Conservation (phyloP, 2,797 vertebrate genomes). For the Hemitrygon akajei region DNA sequence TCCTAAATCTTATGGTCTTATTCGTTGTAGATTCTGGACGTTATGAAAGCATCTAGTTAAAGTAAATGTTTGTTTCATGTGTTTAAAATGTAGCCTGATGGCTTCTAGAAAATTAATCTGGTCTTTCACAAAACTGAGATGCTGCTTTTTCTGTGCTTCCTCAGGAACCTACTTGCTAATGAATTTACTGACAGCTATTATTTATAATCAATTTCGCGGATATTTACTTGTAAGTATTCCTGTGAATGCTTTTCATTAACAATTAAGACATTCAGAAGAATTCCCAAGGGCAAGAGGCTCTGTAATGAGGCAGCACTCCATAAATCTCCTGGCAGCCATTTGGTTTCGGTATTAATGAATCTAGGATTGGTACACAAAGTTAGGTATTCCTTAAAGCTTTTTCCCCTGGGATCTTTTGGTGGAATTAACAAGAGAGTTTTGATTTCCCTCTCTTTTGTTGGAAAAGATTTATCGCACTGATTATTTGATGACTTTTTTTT, state of each 20-base stretch:
- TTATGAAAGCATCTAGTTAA: too few species aligned
- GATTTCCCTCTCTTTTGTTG: too few species aligned
- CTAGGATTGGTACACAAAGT: neutral
- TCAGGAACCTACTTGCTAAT: slow-evolving; percentile 88
- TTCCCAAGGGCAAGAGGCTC: neutral
- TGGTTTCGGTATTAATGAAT: neutral
- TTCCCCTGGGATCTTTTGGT: neutral
- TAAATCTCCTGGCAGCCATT: neutral
- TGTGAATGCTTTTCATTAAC: neutral
- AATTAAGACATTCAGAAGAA: neutral
- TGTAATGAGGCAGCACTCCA: neutral
- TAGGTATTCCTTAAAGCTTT: neutral
- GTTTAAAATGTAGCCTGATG: neutral
- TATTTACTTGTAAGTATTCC: slow-evolving; percentile 77
- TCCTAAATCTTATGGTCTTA: too few species aligned
- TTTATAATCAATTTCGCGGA: slow-evolving; percentile 94
- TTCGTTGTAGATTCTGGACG: too few species aligned
- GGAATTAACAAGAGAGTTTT: neutral
- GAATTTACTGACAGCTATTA: slow-evolving; percentile 92
- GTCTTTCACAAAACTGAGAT: neutral
- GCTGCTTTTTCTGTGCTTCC: neutral
- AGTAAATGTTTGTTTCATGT: neutral
- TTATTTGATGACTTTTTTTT: too few species aligned
- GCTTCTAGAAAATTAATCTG: neutral
- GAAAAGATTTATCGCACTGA: too few species aligned